Percentiles rank a stretch among this genome's conserved stretches.
phyloP scores from a whole-genome alignment of 2,888 invertebrate species.

The Rotaria sp. region DNA sequence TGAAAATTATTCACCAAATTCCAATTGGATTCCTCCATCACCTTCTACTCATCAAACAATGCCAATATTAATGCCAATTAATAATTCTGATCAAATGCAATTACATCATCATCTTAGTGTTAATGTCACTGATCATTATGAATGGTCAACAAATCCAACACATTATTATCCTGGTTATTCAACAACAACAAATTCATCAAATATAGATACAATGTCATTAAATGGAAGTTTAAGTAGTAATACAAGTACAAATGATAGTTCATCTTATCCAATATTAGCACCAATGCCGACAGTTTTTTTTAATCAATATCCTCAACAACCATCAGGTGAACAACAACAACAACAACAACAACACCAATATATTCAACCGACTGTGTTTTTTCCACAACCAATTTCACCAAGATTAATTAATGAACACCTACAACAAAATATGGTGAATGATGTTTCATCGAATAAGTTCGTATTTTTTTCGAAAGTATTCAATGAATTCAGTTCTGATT shows the following conservation, averaged over 20 bases:
- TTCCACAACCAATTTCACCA: neutral
- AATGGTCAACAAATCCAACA: slow-evolving; percentile 5
- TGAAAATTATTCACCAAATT: neutral
- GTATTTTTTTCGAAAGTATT: neutral
- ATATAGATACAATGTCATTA: neutral
- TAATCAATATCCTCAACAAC: neutral
- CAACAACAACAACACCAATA: neutral
- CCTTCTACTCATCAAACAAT: neutral
- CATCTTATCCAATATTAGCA: slow-evolving; percentile 15
- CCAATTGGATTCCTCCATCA: neutral
- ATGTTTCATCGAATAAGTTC: neutral
- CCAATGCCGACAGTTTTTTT: neutral
- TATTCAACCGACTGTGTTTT: neutral
- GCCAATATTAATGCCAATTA: neutral
- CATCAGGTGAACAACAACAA: neutral
- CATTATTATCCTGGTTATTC: neutral
- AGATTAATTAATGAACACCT: neutral
- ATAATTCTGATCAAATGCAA: slow-evolving; percentile 9
- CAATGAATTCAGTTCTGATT: no score
- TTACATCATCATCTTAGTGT: slow-evolving; percentile 3
- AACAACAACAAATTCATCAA: neutral
- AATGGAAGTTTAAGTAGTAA: slow-evolving; percentile 22
- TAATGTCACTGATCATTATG: slow-evolving; percentile 7
- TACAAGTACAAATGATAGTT: slow-evolving; percentile 18
- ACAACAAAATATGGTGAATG: neutral